A percentile compares a stretch with the other conserved stretches of the same genome.
Evolutionary conservation across 2,888 invertebrate genomes (phyloP).

Genomic region (Cephonodes hylas): DNA sequence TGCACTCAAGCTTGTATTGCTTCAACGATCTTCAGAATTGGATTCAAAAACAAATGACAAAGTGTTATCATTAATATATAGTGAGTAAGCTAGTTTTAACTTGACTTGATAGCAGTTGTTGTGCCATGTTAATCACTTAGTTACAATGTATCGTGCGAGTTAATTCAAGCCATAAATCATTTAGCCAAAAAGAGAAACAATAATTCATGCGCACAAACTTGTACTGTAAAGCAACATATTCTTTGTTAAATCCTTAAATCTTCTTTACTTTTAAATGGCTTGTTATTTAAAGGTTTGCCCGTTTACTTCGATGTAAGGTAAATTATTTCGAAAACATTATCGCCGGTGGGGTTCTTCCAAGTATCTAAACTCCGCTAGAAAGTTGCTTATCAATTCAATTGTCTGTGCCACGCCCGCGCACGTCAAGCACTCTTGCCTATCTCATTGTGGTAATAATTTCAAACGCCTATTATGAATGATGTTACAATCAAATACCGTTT

Average conservation of each 20-base stretch:
- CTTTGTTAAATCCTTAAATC: background rate
- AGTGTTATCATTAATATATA: too few species aligned
- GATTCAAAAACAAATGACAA: too few species aligned
- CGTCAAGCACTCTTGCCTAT: conserved; percentile 50
- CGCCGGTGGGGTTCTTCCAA: conserved; percentile 20
- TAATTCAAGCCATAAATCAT: too few species aligned
- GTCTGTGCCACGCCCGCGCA: conserved; percentile 62
- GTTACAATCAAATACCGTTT: conserved; percentile 10
- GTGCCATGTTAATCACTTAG: too few species aligned
- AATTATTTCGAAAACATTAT: conserved; percentile 8
- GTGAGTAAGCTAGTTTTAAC: too few species aligned
- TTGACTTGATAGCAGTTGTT: too few species aligned
- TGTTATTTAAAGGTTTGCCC: too few species aligned
- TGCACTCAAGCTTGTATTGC: too few species aligned
- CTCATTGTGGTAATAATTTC: conserved; percentile 53
- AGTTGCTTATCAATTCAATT: conserved; percentile 76
- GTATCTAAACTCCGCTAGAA: conserved; percentile 51
- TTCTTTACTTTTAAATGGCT: too few species aligned
- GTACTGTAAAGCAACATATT: background rate
- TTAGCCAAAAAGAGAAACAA: background rate
- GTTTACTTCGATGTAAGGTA: background rate
- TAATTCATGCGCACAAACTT: too few species aligned
- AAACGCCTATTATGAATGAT: conserved; percentile 41
- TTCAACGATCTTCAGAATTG: too few species aligned
- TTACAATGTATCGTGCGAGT: background rate